Evolutionary conservation across 2,888 invertebrate species (phyloP), one percentile per base, ranked within the genome.

Genomic region (Allacma fusca): DNA sequence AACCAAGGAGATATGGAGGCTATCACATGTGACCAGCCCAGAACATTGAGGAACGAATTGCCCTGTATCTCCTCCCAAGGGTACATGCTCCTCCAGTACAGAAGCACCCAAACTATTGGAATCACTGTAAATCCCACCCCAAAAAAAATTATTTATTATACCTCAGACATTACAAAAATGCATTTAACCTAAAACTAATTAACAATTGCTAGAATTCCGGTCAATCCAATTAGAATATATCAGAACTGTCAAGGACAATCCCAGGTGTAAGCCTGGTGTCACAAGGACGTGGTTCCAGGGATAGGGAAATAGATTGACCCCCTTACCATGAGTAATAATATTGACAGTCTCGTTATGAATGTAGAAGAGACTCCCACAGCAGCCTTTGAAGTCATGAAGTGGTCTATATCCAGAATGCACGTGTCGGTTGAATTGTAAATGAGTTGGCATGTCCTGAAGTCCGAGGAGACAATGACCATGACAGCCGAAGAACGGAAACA

Each of bases 271-370:
- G n/a, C n/a, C n/a, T n/a, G n/a, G n/a, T n/a, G n/a, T n/a, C n/a
- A n/a, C n/a, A n/a, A n/a, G n/a, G n/a, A n/a, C n/a, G n/a, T n/a
- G n/a, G n/a, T n/a, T n/a, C n/a, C n/a, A n/a, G n/a, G n/a, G n/a
- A n/a, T n/a, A n/a, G n/a, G n/a, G n/a, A n/a, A n/a, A n/a, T n/a
- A n/a, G n/a, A n/a, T n/a, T n/a, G n/a, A n/a, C n/a, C n/a, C 34
- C 88, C 91, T 91, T 89, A 95, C 95, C 94, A 86, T 96, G 95
- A 83, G 94, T 94, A 83, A 95, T 88, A 87, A 95, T 95, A 88
- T 95, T 95, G 87, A 95, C 91, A 82, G 95, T 95, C 89, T 95
- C 95, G 88, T 95, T 95, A 89, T 95, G 95, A 88, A 95, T 90
- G 88, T 93, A 94, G 88, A 94, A 93, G 85, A 95, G 90, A 87